Percentiles rank a stretch among this genome's conserved stretches.
Evolutionary conservation across 1,140 invertebrate species (phyloP).

Genomic region (Euwallacea fornicatus): DNA sequence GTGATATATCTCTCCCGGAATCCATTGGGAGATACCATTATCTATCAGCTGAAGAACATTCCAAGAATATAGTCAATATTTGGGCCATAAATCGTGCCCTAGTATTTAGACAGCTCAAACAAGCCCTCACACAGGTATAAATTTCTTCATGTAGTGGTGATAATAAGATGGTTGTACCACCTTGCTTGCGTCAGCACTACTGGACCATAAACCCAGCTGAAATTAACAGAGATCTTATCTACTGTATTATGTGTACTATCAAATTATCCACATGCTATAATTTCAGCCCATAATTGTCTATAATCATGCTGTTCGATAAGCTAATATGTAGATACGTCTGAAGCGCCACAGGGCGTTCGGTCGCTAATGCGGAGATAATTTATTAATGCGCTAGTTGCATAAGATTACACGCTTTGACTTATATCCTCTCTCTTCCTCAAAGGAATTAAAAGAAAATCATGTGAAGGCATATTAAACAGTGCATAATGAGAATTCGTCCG

Average conservation of each 20-base stretch:
- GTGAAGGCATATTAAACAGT: conserved; percentile 25
- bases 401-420: background rate
- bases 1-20: too few relatives aligned
- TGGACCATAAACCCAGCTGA: background rate
- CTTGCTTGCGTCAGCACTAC: too few relatives aligned
- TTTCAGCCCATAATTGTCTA: conserved; percentile 26
- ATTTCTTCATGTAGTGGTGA: too few relatives aligned
- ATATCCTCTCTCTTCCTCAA: conserved; percentile 14
- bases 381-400: conserved; percentile 17
- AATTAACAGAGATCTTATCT: conserved; percentile 21
- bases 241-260: conserved; percentile 21
- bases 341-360: conserved; percentile 27
- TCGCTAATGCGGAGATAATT: conserved; percentile 21
- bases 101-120: too few relatives aligned
- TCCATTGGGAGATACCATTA: too few relatives aligned
- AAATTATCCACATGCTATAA: conserved; percentile 27
- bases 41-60: too few relatives aligned
- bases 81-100: too few relatives aligned
- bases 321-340: conserved; percentile 24
- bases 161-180: too few relatives aligned
- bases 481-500: conserved; percentile 23
- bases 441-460: conserved; percentile 19
- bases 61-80: too few relatives aligned
- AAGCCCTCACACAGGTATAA: too few relatives aligned
- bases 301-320: conserved; percentile 27